Evolutionary conservation across 2,888 invertebrate genomes (phyloP).

Genomic region (Acronicta leporina): DNA sequence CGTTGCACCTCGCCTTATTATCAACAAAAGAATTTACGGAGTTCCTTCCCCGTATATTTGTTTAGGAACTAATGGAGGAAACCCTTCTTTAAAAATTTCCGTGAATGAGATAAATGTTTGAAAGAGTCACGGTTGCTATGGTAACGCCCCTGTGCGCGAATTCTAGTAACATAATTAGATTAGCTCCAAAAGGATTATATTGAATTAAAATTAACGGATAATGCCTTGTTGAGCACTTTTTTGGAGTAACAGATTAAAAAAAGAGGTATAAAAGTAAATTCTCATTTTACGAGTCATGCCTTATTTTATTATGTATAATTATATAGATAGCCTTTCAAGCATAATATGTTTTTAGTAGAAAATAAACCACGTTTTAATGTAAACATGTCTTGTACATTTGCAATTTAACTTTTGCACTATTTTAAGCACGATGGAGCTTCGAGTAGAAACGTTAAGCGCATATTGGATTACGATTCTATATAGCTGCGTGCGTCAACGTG

Average conservation of each 20-base stretch:
- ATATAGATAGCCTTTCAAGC: too few relatives aligned
- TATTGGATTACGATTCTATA: constrained; percentile 7
- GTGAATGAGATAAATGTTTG: constrained; percentile 56
- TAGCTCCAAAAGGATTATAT: constrained; percentile 57
- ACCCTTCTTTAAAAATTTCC: constrained; percentile 65
- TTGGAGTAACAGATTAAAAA: constrained; percentile 43
- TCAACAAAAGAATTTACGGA: constrained; percentile 65
- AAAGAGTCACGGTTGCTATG: constrained; percentile 63
- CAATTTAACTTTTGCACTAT: too few relatives aligned
- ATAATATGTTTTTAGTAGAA: constrained; percentile 6
- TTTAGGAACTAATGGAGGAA: constrained; percentile 65
- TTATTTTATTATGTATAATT: constrained; percentile 13
- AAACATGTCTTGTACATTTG: not conserved
- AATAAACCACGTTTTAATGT: not conserved
- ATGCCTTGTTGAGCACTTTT: constrained; percentile 49
- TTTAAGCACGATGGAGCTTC: not conserved
- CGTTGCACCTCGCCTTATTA: constrained; percentile 71
- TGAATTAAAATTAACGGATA: constrained; percentile 60
- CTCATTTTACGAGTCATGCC: constrained; percentile 24
- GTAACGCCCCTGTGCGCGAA: constrained; percentile 65
- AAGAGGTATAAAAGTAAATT: constrained; percentile 25
- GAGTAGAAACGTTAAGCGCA: not conserved
- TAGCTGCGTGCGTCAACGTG: not conserved
- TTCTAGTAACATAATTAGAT: constrained; percentile 62
- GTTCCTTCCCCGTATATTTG: constrained; percentile 67